Conservation (phyloP, 2,888 invertebrate genomes). For the Lepidochitona cinerea region DNA sequence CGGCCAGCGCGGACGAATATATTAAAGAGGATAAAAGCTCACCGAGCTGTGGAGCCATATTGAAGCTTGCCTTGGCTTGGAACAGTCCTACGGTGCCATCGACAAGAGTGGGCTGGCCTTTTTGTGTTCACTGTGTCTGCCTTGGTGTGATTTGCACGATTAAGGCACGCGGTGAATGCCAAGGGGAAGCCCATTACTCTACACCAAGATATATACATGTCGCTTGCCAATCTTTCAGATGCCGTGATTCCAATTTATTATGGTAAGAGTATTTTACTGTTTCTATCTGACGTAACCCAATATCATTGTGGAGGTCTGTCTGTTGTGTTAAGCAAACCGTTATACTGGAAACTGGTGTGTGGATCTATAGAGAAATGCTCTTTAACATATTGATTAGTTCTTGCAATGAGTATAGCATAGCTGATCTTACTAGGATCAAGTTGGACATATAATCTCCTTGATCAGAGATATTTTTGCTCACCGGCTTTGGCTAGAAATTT, state of each 20-base stretch:
- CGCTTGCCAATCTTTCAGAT: background rate
- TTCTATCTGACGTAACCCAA: background rate
- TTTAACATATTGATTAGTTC: background rate
- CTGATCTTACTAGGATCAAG: too few species aligned
- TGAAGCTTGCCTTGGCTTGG: background rate
- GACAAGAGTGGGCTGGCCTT: constrained; percentile 36
- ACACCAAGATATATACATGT: background rate
- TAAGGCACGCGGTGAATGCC: constrained; percentile 99
- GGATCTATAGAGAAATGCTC: background rate
- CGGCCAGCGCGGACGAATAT: constrained; percentile 1
- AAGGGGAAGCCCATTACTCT: constrained; percentile 81
- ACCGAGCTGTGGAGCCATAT: background rate
- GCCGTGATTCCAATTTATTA: background rate
- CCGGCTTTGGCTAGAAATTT: background rate
- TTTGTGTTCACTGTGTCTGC: constrained; percentile 72
- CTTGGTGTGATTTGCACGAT: constrained; percentile 86
- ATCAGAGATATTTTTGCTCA: too few species aligned
- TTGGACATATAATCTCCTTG: background rate
- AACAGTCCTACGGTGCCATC: background rate
- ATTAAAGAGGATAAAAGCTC: background rate
- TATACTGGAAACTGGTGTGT: too few species aligned
- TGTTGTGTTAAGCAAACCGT: too few species aligned
- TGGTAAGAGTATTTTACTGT: background rate
- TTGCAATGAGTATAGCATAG: background rate
- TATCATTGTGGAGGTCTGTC: too few species aligned